Conservation (phyloP, 2,797 vertebrate genomes). For the Miichthys miiuy region DNA sequence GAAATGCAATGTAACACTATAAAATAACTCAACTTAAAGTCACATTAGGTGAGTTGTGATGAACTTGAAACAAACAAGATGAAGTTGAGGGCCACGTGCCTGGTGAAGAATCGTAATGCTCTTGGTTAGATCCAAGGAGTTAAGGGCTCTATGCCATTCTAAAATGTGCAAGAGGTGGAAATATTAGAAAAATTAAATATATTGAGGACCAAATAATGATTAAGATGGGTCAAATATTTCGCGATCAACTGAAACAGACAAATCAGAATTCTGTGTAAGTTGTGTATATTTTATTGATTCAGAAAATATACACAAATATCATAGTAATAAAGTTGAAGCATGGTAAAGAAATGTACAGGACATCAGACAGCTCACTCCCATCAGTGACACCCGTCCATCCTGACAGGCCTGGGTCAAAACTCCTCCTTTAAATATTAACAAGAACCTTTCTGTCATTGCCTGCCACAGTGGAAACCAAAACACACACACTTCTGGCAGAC, state of each 20-base stretch:
- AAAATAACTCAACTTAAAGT: too few species aligned
- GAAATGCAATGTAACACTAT: too few species aligned
- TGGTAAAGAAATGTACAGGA: constrained; percentile 82
- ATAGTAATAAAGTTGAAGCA: constrained; percentile 82
- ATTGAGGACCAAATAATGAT: background rate
- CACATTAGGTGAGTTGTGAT: too few species aligned
- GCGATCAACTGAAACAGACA: background rate
- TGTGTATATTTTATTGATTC: constrained; percentile 84
- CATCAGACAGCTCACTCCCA: constrained; percentile 58
- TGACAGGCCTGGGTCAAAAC: constrained; percentile 54
- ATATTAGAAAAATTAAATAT: background rate
- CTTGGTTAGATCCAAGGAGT: background rate
- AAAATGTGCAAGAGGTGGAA: background rate
- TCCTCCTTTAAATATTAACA: constrained; percentile 27
- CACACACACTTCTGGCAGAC: constrained; percentile 48
- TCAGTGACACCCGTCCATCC: constrained; percentile 50
- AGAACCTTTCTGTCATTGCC: constrained; percentile 64
- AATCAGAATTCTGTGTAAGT: constrained; percentile 35
- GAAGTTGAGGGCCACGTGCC: too few species aligned
- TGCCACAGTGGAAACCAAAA: constrained; percentile 41
- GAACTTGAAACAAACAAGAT: too few species aligned
- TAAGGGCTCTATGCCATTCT: background rate
- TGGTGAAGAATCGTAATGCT: too few species aligned
- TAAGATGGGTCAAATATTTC: background rate
- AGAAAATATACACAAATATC: constrained; percentile 86